A percentile compares a stretch with the other conserved stretches of the same genome.
Conservation (phyloP, 2,888 invertebrate genomes). For the Crocallis elinguaria region DNA sequence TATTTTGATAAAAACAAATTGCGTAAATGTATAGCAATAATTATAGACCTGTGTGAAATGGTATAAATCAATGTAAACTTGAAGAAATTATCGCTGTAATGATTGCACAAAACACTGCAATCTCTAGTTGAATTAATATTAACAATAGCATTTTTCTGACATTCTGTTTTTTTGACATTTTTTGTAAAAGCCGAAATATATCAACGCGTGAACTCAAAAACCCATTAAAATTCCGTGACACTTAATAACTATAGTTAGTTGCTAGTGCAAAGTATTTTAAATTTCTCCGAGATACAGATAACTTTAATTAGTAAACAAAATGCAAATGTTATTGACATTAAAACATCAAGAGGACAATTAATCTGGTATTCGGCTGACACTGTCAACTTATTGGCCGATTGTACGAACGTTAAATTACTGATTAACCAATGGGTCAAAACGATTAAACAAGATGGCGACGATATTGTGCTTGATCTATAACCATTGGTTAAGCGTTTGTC, state of each 20-base stretch:
- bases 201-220: slow-evolving; percentile 9
- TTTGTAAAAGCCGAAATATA: not conserved
- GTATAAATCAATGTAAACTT: too few species aligned
- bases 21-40: too few species aligned
- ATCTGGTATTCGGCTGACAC: not conserved
- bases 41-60: too few species aligned
- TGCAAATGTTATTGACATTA: slow-evolving; percentile 22
- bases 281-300: slow-evolving; percentile 12
- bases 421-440: slow-evolving; percentile 20
- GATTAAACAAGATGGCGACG: slow-evolving; percentile 20
- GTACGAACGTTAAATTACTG: slow-evolving; percentile 1
- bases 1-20: too few species aligned
- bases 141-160: not conserved
- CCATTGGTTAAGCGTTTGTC: slow-evolving; percentile 22
- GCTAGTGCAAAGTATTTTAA: slow-evolving; percentile 1
- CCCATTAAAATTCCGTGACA: slow-evolving; percentile 15
- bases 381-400: slow-evolving; percentile 23
- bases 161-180: not conserved
- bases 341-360: slow-evolving; percentile 7
- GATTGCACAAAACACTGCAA: not conserved
- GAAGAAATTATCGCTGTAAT: too few species aligned
- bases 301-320: slow-evolving; percentile 10
- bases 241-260: slow-evolving; percentile 15
- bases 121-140: not conserved
- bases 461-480: slow-evolving; percentile 13